These are phyloP conservation scores for Actenoides lindsayi DNA, from an alignment of 2,113 vertebrate species.

Conservation along the genomic window DNA sequence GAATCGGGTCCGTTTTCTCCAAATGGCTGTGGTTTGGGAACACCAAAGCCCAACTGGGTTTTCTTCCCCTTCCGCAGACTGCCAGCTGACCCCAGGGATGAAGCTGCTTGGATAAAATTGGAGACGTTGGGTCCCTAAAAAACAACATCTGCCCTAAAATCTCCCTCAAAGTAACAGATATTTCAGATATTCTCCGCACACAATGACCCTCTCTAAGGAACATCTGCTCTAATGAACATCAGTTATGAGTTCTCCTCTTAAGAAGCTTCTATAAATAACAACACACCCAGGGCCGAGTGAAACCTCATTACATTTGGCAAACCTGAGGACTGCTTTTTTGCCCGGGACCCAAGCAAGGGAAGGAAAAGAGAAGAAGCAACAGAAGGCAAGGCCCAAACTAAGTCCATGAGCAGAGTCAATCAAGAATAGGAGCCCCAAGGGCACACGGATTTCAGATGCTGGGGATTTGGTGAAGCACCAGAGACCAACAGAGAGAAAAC, in stretches of 20 bases:
- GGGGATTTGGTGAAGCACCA: neutral
- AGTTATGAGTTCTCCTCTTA: neutral
- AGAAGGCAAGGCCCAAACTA: neutral
- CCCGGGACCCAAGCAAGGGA: neutral
- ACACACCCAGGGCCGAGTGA: neutral
- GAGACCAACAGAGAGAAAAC: neutral
- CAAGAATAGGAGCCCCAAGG: neutral
- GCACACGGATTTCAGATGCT: neutral
- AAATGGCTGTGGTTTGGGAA: neutral
- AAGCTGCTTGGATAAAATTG: neutral
- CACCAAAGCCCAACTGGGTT: accelerated
- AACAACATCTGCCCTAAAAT: neutral
- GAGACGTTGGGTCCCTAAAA: neutral
- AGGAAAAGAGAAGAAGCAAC: neutral
- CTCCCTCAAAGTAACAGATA: neutral
- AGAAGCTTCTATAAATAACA: conserved; percentile 26
- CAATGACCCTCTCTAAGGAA: neutral
- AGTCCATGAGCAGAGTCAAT: neutral
- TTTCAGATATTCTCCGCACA: neutral
- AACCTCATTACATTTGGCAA: neutral
- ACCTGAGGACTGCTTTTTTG: neutral
- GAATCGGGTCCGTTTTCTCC: neutral
- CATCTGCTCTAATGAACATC: neutral
- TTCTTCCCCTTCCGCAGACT: neutral
- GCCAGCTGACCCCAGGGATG: neutral